These are phyloP conservation scores for Rachycentron canadum DNA, from an alignment of 2,797 vertebrate genomes.

Conservation along the genomic window DNA sequence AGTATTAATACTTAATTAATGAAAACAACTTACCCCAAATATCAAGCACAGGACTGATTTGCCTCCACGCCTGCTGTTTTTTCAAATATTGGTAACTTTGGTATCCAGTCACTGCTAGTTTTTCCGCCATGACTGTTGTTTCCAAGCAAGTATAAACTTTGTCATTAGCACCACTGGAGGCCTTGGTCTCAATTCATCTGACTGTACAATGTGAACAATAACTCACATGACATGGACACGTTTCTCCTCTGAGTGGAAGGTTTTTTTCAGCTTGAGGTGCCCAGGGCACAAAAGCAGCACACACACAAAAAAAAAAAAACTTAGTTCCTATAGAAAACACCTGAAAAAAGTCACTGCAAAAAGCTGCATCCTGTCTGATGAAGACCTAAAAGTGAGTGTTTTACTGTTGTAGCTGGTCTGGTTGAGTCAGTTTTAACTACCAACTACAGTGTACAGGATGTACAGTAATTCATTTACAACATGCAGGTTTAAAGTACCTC, in stretches of 20 bases:
- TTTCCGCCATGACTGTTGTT: background rate
- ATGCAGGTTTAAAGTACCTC: background rate
- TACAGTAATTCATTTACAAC: background rate
- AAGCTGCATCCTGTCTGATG: too few relatives aligned
- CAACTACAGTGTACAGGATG: background rate
- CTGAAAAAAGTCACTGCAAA: background rate
- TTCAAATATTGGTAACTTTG: background rate
- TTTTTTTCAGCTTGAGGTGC: too few relatives aligned
- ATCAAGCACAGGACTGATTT: background rate
- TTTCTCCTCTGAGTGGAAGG: too few relatives aligned
- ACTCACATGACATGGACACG: too few relatives aligned
- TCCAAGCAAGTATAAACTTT: background rate
- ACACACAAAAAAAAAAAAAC: too few relatives aligned
- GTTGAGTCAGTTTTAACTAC: background rate
- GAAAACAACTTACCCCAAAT: background rate
- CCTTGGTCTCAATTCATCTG: too few relatives aligned
- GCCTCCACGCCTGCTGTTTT: background rate
- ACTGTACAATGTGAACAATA: too few relatives aligned
- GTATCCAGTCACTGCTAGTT: background rate
- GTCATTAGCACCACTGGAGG: background rate
- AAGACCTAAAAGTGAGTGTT: background rate
- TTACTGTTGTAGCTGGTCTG: background rate
- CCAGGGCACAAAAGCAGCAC: too few relatives aligned
- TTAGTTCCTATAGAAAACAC: too few relatives aligned
- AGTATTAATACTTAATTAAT: background rate